Evolutionary conservation across 2,113 vertebrate genomes (phyloP).

Genomic region (Lycocorax pyrrhopterus): DNA sequence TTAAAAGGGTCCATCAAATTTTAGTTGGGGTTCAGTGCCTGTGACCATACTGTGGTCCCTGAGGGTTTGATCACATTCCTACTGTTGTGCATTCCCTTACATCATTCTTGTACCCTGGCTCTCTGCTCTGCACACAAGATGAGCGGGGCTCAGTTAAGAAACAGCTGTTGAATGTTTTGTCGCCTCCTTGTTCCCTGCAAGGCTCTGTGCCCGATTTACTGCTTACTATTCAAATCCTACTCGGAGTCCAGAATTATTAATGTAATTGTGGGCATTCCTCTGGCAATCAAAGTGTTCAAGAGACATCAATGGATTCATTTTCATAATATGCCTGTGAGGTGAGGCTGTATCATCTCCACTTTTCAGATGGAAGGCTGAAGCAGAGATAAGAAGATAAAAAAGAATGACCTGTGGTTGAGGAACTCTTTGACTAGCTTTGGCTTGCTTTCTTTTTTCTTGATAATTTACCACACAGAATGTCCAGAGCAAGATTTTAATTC

Average conservation of each 20-base stretch:
- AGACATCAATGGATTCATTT: constrained; percentile 39
- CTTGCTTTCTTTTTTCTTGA: neutral
- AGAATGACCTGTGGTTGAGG: neutral
- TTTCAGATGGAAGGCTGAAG: constrained; percentile 28
- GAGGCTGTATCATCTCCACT: neutral
- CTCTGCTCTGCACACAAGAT: neutral
- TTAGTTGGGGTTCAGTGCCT: neutral
- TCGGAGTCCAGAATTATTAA: constrained; percentile 24
- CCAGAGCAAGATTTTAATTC: neutral
- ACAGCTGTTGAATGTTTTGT: constrained; percentile 9
- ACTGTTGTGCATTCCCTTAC: neutral
- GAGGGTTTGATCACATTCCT: neutral
- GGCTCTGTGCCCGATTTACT: neutral
- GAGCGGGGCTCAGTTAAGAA: neutral
- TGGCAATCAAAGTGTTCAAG: constrained; percentile 22
- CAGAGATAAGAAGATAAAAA: constrained; percentile 26
- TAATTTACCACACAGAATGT: neutral
- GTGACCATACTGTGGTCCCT: neutral
- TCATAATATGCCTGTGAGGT: constrained; percentile 14
- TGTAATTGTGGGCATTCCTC: constrained; percentile 35
- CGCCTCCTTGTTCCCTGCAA: neutral
- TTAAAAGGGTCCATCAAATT: neutral
- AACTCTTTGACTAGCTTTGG: constrained; percentile 1
- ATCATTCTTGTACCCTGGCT: neutral
- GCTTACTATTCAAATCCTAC: constrained; percentile 28